phyloP scores from a whole-genome alignment of 37 sponge, comb jelly and placozoan species.

The Aplysina aerophoba region DNA sequence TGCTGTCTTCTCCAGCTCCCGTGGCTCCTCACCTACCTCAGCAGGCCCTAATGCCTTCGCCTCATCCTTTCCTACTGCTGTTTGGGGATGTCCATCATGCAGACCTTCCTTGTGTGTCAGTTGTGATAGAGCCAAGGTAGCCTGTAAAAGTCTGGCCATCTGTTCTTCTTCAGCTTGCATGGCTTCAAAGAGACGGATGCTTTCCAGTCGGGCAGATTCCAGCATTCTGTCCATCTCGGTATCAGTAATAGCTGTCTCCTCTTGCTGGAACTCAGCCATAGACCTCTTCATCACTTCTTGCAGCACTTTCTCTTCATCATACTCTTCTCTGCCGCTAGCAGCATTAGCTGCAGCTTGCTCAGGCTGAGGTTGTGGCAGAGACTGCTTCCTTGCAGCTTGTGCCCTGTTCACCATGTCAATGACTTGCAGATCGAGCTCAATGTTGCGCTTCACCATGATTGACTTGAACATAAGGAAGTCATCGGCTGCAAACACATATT shows the following conservation, averaged over 20 bases:
- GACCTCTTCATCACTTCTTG: constrained; percentile 42
- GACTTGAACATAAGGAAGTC: constrained; percentile 78
- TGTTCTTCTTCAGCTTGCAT: constrained; percentile 16
- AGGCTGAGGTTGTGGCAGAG: neutral
- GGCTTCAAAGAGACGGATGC: neutral
- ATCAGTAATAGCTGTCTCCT: neutral
- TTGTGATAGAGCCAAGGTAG: no score
- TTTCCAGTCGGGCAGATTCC: constrained; percentile 18
- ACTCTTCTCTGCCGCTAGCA: neutral
- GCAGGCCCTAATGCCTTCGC: neutral
- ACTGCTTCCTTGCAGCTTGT: constrained; percentile 33
- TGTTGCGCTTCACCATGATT: constrained; percentile 78
- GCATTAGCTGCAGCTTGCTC: neutral
- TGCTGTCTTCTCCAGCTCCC: neutral
- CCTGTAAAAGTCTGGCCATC: constrained; percentile 11
- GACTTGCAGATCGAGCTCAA: constrained; percentile 73
- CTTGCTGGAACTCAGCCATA: constrained; percentile 36
- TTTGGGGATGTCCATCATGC: no score
- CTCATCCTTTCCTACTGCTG: no score
- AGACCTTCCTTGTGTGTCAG: no score
- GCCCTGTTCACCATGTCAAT: constrained; percentile 28
- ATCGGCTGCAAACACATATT: constrained; percentile 70
- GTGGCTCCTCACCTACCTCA: constrained; percentile 21
- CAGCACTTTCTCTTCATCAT: constrained; percentile 51
- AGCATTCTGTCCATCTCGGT: constrained; percentile 3